Evolutionary conservation across 2,797 vertebrate genomes (phyloP), one percentile per base, ranked within the genome.

Genomic region (Phalloptychus januarius): DNA sequence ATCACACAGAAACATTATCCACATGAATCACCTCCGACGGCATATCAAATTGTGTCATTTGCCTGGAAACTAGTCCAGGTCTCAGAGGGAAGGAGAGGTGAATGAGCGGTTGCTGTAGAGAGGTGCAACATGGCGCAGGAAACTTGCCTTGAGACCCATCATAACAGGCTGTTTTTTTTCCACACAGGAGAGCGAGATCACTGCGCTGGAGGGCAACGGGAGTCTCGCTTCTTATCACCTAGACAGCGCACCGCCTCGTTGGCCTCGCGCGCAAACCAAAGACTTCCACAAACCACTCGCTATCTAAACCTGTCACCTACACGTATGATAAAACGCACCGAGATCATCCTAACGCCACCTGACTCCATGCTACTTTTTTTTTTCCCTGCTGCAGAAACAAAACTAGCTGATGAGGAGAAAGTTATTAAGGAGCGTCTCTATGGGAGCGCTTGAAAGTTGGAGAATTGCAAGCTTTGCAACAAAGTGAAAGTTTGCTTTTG

Each of bases 11-110:
- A 95, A 95, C 93, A 95, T 96, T 95, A 96, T 94, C 94, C 93
- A 94, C 92, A 93, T 93, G 93, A 94, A 94, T 95, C 93, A 94
- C 93, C 93, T 70, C 92, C 89, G 80, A 90, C 88, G 87, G 93
- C 94, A 91, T 95, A 94, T 95, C 94, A 94, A 96, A 96, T 95
- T 92, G 94, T 95, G 94, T 94, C 93, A 95, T 96, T 96, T 96
- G 95, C 95, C 95, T 95, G 94, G 94, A 95, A 96, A 95, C 94
- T 95, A 93, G 94, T 72, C 92, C 94, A 94, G 93, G 94, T 95
- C 95, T 96, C 94, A 75, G 93, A 95, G 95, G 95, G 93, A 93
- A 94, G 91, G 88, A 88, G 90, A 95, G 95, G 95, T 95, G 94
- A 95, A 92, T 45, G 93, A 88, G 90, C 89, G 89, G 91, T 90